phyloP scores from a whole-genome alignment of 2,113 vertebrate species.

The Thalassoma bifasciatum region DNA sequence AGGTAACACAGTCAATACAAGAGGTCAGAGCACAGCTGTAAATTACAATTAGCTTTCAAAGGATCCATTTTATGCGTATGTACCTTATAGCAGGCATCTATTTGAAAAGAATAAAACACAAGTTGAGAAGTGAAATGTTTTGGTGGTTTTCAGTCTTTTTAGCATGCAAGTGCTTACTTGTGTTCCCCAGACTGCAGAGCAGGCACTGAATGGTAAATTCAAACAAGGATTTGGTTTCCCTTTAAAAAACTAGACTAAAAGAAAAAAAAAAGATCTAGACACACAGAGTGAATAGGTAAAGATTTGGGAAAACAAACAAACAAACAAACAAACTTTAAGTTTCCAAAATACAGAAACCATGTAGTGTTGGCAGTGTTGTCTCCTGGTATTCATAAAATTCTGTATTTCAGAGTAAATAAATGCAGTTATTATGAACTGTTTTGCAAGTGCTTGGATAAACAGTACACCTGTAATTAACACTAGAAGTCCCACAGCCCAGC shows the following conservation, averaged over 20 bases:
- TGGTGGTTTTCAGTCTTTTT: conserved; percentile 43
- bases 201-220: conserved; percentile 56
- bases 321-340: neutral
- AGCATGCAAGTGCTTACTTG: conserved; percentile 52
- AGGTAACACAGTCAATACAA: neutral
- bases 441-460: too few species aligned
- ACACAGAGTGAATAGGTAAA: neutral
- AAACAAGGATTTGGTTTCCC: conserved; percentile 42
- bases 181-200: conserved; percentile 44
- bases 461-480: neutral
- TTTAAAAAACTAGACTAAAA: neutral
- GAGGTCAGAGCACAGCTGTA: conserved; percentile 6
- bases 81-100: neutral
- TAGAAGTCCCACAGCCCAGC: too few species aligned
- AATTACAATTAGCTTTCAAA: neutral
- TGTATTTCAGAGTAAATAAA: too few species aligned
- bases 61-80: neutral
- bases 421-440: too few species aligned
- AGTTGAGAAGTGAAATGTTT: conserved; percentile 22
- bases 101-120: conserved; percentile 20
- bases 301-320: neutral
- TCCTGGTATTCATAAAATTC: too few species aligned
- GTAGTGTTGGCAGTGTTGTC: too few species aligned
- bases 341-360: neutral
- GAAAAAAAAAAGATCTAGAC: neutral